Base-by-base conservation (phyloP, 64 coral and sea anemone genomes). In the Montipora cactus region DNA sequence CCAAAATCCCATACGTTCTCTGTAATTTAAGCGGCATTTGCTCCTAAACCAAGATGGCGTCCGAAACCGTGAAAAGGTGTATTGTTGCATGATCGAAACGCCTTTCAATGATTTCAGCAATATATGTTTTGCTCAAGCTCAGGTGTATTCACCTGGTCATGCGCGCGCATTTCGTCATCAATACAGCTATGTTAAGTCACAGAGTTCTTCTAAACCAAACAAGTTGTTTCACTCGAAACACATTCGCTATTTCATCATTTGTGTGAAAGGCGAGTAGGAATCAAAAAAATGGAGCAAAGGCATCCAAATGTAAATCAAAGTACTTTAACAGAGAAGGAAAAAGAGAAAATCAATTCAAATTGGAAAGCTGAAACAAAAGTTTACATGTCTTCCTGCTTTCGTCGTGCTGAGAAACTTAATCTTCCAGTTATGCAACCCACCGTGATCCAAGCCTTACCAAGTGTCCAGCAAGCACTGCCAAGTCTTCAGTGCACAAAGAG, bases 131-230 rank as follows among this genome's bases (percentile, higher is more conserved):
- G 6, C 8, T 16, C 11, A 57, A 57, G 7, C 7, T 57, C 53
- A 8, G 0, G 53, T 11, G 11, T 13, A 68, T 12, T 18, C 64
- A 68, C 37, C 37, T 16, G 19, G 3, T 7, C 13, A 10, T 5
- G 76, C 76, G 76, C 76, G 15, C 76, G 76, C 76, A 45, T 77
- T 77, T 77, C 37, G 76, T 78, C 76, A 78, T 47, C 46, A 49
- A n/a, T 50, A 50, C 53, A 18, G 19, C 10, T 47, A 6, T 78
- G 76, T 78, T 78, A 7, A 49, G 76, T 78, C 76, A 78, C 46
- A 76, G 47, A 49, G 7, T 19, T 50, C 15, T 57, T 57, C 53
- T 37, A 37, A 37, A 37, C 37, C 37, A 37, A 37, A 57, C 53
- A 6, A 57, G 11, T 57, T 6, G 6, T 57, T 57, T 57, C 11